phyloP scores from a whole-genome alignment of 1,140 invertebrate species.

The Dendroctonus valens region DNA sequence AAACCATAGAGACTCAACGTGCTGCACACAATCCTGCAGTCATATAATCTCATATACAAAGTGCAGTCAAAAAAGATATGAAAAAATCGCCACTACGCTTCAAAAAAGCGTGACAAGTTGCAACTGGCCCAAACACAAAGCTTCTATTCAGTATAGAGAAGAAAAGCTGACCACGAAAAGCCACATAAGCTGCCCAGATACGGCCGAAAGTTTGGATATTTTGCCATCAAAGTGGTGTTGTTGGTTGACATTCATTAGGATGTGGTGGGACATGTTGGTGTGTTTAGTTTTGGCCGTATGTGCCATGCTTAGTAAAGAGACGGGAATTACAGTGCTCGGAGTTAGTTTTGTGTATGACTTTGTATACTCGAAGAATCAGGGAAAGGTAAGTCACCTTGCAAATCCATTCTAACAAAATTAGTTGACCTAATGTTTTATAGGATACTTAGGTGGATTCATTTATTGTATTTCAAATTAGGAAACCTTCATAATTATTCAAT shows the following conservation, averaged over 20 bases:
- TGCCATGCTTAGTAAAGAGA: conserved; percentile 87
- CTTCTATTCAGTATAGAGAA: background rate
- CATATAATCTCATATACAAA: conserved; percentile 14
- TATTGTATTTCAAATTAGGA: too few relatives aligned
- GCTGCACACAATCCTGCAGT: conserved; percentile 23
- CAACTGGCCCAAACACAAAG: conserved; percentile 43
- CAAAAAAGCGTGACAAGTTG: conserved; percentile 45
- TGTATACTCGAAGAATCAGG: conserved; percentile 42
- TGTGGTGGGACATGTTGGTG: conserved; percentile 56
- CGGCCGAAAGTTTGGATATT: background rate
- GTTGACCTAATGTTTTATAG: too few relatives aligned
- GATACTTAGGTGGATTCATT: too few relatives aligned
- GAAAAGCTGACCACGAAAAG: conserved; percentile 1
- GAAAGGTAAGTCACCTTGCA: conserved; percentile 28
- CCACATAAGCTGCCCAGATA: background rate
- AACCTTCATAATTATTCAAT: too few relatives aligned
- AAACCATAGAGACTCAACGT: conserved; percentile 55
- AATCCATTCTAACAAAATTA: too few relatives aligned
- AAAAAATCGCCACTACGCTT: conserved; percentile 41
- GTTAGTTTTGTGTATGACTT: conserved; percentile 79
- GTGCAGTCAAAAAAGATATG: conserved; percentile 34
- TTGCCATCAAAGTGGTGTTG: conserved; percentile 36
- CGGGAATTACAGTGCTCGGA: conserved; percentile 86
- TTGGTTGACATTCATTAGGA: conserved; percentile 51
- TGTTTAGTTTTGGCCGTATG: conserved; percentile 61